A percentile compares a stretch with the other conserved stretches of the same genome.
Conservation (phyloP, 2,113 vertebrate species). For the Oreochromis aureus region DNA sequence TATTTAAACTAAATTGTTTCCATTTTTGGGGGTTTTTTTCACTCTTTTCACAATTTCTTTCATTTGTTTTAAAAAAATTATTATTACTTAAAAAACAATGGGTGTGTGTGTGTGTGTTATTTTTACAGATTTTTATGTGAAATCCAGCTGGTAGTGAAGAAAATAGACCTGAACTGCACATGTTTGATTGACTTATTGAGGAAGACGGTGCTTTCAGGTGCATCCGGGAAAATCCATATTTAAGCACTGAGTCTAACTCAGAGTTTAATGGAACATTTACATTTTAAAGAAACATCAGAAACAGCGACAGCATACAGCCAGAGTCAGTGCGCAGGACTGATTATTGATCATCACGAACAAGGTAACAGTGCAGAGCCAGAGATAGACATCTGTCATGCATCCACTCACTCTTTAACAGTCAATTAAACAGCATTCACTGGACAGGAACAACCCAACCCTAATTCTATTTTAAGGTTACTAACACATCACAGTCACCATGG, state of each 20-base stretch:
- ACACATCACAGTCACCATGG: neutral
- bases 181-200: neutral
- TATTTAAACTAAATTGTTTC: rapidly evolving
- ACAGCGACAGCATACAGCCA: rapidly evolving
- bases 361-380: no score
- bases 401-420: neutral
- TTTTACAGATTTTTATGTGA: rapidly evolving
- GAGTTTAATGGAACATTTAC: neutral
- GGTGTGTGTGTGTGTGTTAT: neutral
- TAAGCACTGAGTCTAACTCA: neutral
- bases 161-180: neutral
- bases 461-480: neutral
- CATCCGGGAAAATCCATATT: rapidly evolving
- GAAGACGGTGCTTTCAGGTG: rapidly evolving
- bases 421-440: rapidly evolving
- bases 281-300: neutral
- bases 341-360: neutral
- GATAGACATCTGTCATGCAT: neutral
- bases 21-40: neutral
- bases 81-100: neutral
- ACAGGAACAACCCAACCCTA: neutral
- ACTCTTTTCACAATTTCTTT: rapidly evolving
- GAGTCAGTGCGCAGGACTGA: rapidly evolving
- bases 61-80: rapidly evolving
- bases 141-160: neutral